These are phyloP conservation scores for Antrozous pallidus DNA, from an alignment of 2,797 vertebrate genomes.

Conservation along the genomic window DNA sequence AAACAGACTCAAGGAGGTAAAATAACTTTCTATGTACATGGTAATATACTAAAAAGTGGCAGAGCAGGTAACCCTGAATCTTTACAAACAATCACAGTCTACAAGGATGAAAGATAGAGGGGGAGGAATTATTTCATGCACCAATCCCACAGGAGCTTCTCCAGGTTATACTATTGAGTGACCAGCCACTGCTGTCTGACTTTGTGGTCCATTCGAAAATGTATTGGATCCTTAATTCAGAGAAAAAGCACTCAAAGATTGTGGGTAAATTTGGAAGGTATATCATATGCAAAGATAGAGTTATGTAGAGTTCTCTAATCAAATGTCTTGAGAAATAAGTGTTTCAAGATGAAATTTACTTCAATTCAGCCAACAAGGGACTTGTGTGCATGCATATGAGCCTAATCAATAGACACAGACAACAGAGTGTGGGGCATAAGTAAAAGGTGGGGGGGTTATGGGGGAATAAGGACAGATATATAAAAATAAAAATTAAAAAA, in stretches of 20 bases:
- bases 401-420: too few species aligned
- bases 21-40: background rate
- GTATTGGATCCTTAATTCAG: background rate
- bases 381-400: too few species aligned
- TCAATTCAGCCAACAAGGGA: background rate
- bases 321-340: background rate
- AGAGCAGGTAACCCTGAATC: background rate
- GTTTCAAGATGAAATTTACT: background rate
- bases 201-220: background rate
- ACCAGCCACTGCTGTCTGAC: background rate
- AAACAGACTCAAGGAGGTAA: background rate
- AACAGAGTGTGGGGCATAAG: too few species aligned
- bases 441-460: too few species aligned
- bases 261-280: conserved; percentile 20
- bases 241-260: background rate
- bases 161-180: background rate
- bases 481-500: too few species aligned
- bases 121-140: background rate
- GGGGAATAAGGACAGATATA: too few species aligned
- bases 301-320: background rate
- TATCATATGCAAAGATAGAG: background rate
- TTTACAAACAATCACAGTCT: background rate
- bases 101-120: background rate
- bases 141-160: background rate
- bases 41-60: background rate